A percentile compares a stretch with the other conserved stretches of the same genome.
Evolutionary conservation across 2,113 vertebrate species (phyloP).

Genomic region (Aptenodytes patagonicus): DNA sequence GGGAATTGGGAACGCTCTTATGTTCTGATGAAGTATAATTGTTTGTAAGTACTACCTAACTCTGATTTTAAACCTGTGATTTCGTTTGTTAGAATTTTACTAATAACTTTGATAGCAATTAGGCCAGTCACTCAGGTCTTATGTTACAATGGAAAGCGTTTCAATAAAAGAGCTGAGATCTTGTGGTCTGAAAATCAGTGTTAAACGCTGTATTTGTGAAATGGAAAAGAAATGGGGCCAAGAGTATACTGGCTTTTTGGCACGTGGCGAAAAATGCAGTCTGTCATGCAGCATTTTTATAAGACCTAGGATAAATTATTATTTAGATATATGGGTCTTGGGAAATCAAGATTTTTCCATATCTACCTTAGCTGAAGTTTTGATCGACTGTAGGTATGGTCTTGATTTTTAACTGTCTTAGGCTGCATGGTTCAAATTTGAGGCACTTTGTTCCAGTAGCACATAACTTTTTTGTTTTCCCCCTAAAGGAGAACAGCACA

Average conservation of each 20-base stretch:
- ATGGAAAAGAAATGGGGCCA: not conserved
- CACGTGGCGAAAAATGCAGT: not conserved
- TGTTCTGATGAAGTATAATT: not conserved
- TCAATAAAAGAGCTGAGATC: not conserved
- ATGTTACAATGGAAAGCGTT: accelerated
- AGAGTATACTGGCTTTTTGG: not conserved
- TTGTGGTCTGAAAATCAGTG: not conserved
- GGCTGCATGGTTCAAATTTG: not conserved
- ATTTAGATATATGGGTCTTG: not conserved
- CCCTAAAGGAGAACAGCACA: accelerated
- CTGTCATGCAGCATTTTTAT: not conserved
- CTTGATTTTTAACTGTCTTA: not conserved
- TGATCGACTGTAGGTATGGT: accelerated
- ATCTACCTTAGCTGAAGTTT: not conserved
- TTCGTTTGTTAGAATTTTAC: not conserved
- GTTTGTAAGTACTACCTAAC: not conserved
- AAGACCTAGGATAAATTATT: not conserved
- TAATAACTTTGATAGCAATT: not conserved
- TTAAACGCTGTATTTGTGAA: not conserved
- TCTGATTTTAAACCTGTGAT: not conserved
- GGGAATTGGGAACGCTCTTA: not conserved
- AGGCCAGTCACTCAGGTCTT: not conserved
- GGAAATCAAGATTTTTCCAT: not conserved
- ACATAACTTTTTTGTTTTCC: not conserved
- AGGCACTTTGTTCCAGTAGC: not conserved